phyloP scores from a whole-genome alignment of 2,888 invertebrate genomes.

The Sphaeridia pumilis region DNA sequence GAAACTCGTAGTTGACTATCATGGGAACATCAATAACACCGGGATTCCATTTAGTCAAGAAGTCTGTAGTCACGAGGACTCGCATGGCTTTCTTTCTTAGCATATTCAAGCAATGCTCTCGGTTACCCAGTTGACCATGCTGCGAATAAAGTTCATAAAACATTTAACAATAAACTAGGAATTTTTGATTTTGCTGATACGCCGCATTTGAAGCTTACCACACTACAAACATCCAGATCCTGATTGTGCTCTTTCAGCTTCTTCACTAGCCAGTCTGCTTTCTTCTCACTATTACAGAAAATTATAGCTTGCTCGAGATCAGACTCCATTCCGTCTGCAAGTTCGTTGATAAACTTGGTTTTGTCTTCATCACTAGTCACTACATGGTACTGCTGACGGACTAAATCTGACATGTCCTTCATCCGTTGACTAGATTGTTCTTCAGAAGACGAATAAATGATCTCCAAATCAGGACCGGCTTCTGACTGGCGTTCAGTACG shows the following conservation, averaged over 20 bases:
- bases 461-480: constrained; percentile 9
- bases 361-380: constrained; percentile 18
- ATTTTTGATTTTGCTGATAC: no score
- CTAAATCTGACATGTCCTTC: constrained; percentile 1
- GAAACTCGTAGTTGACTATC: constrained; percentile 25
- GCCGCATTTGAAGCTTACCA: constrained; percentile 15
- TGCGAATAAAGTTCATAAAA: constrained; percentile 7
- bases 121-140: constrained; percentile 20
- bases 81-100: constrained; percentile 13
- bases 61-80: constrained; percentile 24
- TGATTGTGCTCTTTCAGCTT: constrained; percentile 20
- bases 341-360: constrained; percentile 14
- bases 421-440: not conserved
- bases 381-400: constrained; percentile 20
- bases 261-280: constrained; percentile 21
- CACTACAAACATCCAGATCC: constrained; percentile 20
- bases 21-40: constrained; percentile 17
- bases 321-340: constrained; percentile 19
- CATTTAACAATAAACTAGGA: no score
- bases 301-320: constrained; percentile 22
- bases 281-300: constrained; percentile 20
- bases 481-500: no score
- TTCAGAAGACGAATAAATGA: not conserved
- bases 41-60: constrained; percentile 10
- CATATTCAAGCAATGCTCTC: constrained; percentile 13